These are phyloP conservation scores for Epizoanthus illoricatus DNA, from an alignment of 92 coral and sea anemone genomes.

Conservation along the genomic window DNA sequence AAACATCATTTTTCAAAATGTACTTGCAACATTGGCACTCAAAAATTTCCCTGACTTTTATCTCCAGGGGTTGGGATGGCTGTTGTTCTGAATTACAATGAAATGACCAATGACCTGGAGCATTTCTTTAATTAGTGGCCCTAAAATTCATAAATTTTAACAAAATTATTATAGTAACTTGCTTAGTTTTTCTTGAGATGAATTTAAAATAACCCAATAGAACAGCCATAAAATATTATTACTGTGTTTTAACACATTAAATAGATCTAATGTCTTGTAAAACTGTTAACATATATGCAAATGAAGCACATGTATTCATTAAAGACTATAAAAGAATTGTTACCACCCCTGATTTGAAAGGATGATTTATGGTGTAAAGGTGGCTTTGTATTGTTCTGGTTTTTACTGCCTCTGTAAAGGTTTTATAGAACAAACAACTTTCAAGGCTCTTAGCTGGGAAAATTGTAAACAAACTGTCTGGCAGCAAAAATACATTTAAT, in stretches of 20 bases:
- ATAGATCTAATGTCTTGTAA: neutral
- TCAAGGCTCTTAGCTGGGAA: neutral
- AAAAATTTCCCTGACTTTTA: neutral
- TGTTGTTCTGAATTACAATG: neutral
- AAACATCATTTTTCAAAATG: too few species aligned
- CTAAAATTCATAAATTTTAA: neutral
- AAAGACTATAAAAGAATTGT: neutral
- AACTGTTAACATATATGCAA: neutral
- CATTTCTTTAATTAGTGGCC: neutral
- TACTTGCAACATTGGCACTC: too few species aligned
- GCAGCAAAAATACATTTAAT: neutral
- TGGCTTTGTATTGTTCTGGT: neutral
- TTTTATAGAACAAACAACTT: neutral
- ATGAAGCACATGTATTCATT: neutral
- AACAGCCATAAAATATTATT: neutral
- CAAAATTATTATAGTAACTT: neutral
- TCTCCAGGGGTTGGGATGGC: neutral
- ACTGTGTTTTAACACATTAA: neutral
- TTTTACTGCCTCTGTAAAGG: neutral
- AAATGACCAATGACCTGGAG: neutral
- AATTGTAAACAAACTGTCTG: neutral
- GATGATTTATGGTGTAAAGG: neutral
- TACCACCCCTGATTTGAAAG: neutral
- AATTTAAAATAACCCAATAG: too few species aligned
- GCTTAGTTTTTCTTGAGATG: neutral